Base-by-base conservation (phyloP, 2,113 vertebrate species). In the Chloroceryle aenea region DNA sequence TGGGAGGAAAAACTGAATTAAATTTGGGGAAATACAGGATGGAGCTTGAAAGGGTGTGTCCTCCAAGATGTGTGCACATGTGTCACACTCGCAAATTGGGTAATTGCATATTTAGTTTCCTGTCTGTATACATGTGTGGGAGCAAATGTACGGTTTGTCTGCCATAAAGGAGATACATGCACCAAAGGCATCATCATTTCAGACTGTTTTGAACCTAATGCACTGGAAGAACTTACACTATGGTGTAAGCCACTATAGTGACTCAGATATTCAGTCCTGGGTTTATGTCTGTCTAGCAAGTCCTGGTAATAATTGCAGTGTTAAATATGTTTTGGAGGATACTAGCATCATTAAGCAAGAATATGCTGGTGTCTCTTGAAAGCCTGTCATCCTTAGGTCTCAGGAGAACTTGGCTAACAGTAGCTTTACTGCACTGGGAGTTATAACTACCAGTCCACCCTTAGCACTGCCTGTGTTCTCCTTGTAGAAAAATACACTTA, bases 91-190 rank as follows among this genome's bases (percentile, higher is more conserved):
- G 93, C 52, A 89, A 62, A 93, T 45, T 89, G 76, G 77, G 90
- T 97, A 97, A 97, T 96, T 96, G 88, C 76, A 90, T 90, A 93
- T 90, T 96, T 87, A 92, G 86, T 58, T 97, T 96, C 92, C 92
- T 85, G 90, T 92, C 92, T 94, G 88, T 89, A 90, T 91, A 48
- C 40, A 25, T 92, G 95, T 94, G 96, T 97, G 96, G 96, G 96
- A 96, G 94, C 83, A 96, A 96, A 97, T 97, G 62, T 81, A 90
- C 6, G 69, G 96, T 95, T 93, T 87, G 83, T 64, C 69, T 96
- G 92, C 90, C 86, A 55, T 95, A 76, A 36, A 32, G 48, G 80
- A 93, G 86, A 93, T 82, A 52, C n/a, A 14, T 29, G 69, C 25
- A 36, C 88, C 25, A 47, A 34, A 90, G 32, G 20, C 90, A 87